phyloP scores from a whole-genome alignment of 2,797 vertebrate species.

The Eupleurogrammus muticus region DNA sequence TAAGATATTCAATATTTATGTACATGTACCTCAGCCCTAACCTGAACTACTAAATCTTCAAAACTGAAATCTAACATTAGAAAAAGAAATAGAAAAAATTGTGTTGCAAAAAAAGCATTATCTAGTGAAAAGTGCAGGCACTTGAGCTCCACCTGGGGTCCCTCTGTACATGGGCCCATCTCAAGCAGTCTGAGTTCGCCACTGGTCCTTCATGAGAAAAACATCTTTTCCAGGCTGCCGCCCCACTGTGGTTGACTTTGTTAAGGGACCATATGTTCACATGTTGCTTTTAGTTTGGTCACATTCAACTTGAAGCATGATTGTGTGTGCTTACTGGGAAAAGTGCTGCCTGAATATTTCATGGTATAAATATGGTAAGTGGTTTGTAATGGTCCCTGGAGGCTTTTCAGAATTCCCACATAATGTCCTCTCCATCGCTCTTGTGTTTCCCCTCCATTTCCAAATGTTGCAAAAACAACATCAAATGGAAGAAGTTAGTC shows the following conservation, averaged over 20 bases:
- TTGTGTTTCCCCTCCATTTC: constrained; percentile 37
- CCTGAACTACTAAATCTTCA: too few relatives aligned
- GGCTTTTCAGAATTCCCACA: constrained; percentile 56
- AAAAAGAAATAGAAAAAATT: too few relatives aligned
- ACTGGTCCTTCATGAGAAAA: neutral
- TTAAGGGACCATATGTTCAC: constrained; percentile 46
- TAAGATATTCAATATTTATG: too few relatives aligned
- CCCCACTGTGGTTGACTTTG: constrained; percentile 26
- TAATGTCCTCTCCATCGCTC: constrained; percentile 55
- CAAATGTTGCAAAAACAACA: neutral
- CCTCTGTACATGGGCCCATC: too few relatives aligned
- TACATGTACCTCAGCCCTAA: too few relatives aligned
- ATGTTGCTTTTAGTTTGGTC: constrained; percentile 59
- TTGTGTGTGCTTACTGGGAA: constrained; percentile 56
- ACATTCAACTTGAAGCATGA: constrained; percentile 43
- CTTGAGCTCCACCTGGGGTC: too few relatives aligned
- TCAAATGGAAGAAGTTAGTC: neutral
- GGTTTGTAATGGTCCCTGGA: constrained; percentile 72
- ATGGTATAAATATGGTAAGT: constrained; percentile 79
- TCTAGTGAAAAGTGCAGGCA: too few relatives aligned
- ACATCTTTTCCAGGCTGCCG: constrained; percentile 12
- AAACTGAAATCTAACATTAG: too few relatives aligned
- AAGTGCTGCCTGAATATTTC: constrained; percentile 77
- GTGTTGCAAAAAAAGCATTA: too few relatives aligned
- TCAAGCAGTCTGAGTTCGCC: too few relatives aligned